Evolutionary conservation across 2,113 vertebrate genomes (phyloP).

Genomic region (Bujurquina vittata): DNA sequence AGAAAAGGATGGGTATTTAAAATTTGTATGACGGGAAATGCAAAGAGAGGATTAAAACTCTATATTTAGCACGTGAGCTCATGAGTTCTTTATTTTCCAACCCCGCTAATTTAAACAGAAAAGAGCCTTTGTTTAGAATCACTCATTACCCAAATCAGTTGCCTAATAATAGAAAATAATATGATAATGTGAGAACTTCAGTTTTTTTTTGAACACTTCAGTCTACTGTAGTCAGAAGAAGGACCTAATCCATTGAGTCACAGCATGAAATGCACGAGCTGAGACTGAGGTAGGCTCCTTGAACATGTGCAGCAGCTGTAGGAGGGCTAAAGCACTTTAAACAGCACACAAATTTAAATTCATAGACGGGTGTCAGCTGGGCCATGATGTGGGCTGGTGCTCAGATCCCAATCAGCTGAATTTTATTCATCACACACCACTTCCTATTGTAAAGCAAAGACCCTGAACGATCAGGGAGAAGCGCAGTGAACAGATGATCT

Average conservation of each 20-base stretch:
- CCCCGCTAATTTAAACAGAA: conserved; percentile 29
- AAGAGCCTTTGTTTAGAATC: conserved; percentile 46
- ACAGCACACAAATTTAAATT: not conserved
- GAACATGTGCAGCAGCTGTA: no score
- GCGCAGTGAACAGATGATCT: no score
- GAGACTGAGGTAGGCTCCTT: not conserved
- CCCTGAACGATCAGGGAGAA: not conserved
- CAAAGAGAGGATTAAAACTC: conserved; percentile 8
- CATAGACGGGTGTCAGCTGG: not conserved
- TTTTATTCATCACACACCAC: not conserved
- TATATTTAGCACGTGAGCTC: not conserved
- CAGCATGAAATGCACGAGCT: not conserved
- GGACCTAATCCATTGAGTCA: not conserved
- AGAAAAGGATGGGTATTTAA: conserved; percentile 24
- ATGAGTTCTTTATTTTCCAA: conserved; percentile 30
- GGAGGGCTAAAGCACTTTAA: not conserved
- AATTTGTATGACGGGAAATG: not conserved
- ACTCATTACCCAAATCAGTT: conserved; percentile 12
- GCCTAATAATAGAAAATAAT: conserved; percentile 33
- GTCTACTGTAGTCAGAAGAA: conserved; percentile 1
- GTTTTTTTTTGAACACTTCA: not conserved
- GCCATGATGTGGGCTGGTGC: not conserved
- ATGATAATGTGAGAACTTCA: no score
- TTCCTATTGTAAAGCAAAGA: not conserved
- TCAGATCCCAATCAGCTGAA: not conserved